These are phyloP conservation scores for Hanleya hanleyi DNA, from an alignment of 2,888 invertebrate species.

Conservation along the genomic window DNA sequence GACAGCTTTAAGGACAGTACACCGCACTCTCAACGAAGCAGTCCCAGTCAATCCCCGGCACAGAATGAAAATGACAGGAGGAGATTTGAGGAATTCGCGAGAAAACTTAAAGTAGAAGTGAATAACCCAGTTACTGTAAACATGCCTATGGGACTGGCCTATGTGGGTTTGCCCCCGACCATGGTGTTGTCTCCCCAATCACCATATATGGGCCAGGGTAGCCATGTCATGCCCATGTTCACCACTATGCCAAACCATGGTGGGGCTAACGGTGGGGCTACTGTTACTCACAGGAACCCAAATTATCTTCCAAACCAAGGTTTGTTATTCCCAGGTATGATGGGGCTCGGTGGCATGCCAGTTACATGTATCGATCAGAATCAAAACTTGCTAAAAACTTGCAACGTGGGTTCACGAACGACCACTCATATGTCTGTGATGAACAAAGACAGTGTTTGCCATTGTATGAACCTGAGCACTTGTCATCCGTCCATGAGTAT, in stretches of 20 bases:
- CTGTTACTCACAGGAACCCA: neutral
- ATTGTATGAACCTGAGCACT: neutral
- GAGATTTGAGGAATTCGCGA: constrained; percentile 21
- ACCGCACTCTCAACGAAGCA: constrained; percentile 19
- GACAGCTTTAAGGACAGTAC: constrained; percentile 52
- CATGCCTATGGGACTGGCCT: neutral
- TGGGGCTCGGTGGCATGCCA: neutral
- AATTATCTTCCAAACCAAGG: neutral
- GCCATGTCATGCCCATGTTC: neutral
- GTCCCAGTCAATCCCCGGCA: constrained; percentile 20
- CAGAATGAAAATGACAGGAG: constrained; percentile 5
- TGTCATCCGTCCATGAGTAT: neutral
- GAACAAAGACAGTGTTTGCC: neutral
- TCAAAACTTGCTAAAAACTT: too few species aligned
- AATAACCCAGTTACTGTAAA: constrained; percentile 6
- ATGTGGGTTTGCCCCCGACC: neutral
- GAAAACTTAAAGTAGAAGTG: constrained; percentile 14
- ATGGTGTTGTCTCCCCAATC: neutral
- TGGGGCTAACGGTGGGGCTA: neutral
- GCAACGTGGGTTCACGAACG: neutral
- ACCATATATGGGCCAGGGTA: neutral
- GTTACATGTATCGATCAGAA: neutral
- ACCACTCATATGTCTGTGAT: neutral
- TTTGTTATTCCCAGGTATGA: too few species aligned
- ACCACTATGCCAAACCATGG: neutral